A percentile compares a stretch with the other conserved stretches of the same genome.
phyloP scores from a whole-genome alignment of 1,140 invertebrate genomes.

The Asobara japonica region DNA sequence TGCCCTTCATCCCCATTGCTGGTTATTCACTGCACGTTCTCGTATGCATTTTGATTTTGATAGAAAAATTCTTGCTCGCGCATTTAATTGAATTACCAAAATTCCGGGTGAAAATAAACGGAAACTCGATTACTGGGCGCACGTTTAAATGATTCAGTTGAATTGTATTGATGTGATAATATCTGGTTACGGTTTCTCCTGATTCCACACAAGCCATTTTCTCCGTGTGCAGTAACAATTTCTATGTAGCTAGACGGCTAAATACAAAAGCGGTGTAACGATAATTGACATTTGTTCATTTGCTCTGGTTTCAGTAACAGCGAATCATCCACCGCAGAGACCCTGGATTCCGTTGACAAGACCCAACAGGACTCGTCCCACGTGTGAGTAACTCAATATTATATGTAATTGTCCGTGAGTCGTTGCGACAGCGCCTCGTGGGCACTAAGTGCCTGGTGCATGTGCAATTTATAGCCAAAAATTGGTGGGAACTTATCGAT shows the following conservation, averaged over 20 bases:
- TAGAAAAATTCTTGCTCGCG: not conserved
- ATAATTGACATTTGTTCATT: conserved; percentile 38
- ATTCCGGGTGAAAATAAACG: not conserved
- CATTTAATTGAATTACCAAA: not conserved
- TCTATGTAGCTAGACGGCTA: not conserved
- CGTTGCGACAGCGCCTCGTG: no score
- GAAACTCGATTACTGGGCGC: not conserved
- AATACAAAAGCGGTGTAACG: not conserved
- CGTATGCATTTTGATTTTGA: not conserved
- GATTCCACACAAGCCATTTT: not conserved
- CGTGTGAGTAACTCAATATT: conserved; percentile 76
- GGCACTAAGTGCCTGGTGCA: no score
- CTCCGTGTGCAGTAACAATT: not conserved
- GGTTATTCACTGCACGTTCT: not conserved
- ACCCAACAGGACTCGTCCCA: conserved; percentile 85
- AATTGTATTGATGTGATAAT: not conserved
- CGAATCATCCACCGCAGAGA: conserved; percentile 86
- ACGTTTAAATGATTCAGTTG: not conserved
- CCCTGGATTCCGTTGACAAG: conserved; percentile 93
- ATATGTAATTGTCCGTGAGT: not conserved
- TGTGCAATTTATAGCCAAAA: no score
- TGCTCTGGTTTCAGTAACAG: conserved; percentile 83
- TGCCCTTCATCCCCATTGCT: not conserved
- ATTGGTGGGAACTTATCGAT: no score
- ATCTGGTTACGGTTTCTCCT: not conserved